phyloP scores from a whole-genome alignment of 2,888 invertebrate species.

The Schizotus pectinicornis region DNA sequence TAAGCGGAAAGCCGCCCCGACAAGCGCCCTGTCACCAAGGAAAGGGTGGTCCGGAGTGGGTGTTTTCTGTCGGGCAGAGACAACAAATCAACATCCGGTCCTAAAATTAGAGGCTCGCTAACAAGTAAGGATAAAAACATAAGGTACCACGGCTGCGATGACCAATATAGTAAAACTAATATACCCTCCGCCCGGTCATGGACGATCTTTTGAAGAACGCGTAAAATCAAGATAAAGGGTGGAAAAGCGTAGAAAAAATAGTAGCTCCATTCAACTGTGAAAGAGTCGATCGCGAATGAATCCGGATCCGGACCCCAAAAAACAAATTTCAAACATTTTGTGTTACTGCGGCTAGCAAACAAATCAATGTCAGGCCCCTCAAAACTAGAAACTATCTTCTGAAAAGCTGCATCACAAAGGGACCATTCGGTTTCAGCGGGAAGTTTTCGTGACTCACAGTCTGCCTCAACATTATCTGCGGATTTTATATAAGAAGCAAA shows the following conservation, averaged over 20 bases:
- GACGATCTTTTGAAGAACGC: conserved; percentile 27
- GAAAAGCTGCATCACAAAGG: conserved; percentile 14
- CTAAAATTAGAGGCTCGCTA: conserved; percentile 1
- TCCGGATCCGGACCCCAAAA: conserved; percentile 15
- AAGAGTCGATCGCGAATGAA: conserved; percentile 23
- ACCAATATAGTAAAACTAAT: conserved; percentile 28
- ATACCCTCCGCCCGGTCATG: conserved; percentile 26
- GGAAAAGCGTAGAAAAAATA: conserved; percentile 30
- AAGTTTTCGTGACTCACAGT: conserved; percentile 20
- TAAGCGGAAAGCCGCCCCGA: conserved; percentile 1
- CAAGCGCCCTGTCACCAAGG: conserved; percentile 18
- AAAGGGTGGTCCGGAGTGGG: conserved; percentile 12
- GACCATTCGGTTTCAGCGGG: conserved; percentile 31
- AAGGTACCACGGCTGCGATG: conserved; percentile 31
- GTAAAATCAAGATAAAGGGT: conserved; percentile 27
- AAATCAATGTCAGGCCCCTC: conserved; percentile 20
- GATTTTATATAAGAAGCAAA: conserved; percentile 35
- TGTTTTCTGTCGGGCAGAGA: conserved; percentile 17
- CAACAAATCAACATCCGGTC: conserved; percentile 1
- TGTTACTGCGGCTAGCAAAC: conserved; percentile 8
- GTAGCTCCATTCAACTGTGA: conserved; percentile 26
- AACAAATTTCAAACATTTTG: conserved; percentile 2
- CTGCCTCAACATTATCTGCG: conserved; percentile 32
- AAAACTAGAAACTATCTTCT: conserved; percentile 4
- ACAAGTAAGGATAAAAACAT: conserved; percentile 11